Base-by-base conservation (phyloP, 1,140 invertebrate genomes). In the Octopus bimaculoides region DNA sequence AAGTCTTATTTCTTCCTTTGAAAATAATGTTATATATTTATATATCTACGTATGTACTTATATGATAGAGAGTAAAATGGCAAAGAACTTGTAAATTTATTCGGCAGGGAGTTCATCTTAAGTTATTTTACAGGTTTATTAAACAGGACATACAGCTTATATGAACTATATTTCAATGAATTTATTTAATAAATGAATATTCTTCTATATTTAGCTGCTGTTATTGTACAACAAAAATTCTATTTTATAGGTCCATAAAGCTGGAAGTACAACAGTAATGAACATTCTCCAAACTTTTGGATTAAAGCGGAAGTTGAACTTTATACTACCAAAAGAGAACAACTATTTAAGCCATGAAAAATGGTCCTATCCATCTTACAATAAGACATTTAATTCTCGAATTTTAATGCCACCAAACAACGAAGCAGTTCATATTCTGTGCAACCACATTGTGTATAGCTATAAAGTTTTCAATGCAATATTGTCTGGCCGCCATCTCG, bases 281-380 rank as follows among this genome's bases (percentile, higher is more conserved):
- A 87, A 85, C 56, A 85, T 87, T 52, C 84, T 87, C 74, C 75
- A 86, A 26, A 78, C 85, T 17, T 87, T 85, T 80, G 86, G 84
- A 5, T 53, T 84, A 4, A 74, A 54, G 41, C 20, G 85, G 71
- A 79, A 83, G 10, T 76, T 87, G 9, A 86, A 85, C 77, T 75
- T 87, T 5, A 83, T 85, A 52, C 79, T 86, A 8, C 86, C 86
- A 7, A 76, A 20, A 9, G 81, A 81, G 53, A 79, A 80, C 4
- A 84, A 86, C 75, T 84, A 82, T 55, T 54, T 84, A 8, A 81
- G 83, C 14, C 81, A 81, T 52, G 81, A 80, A 7, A 52, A 54
- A 52, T 82, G 75, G 52, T 76, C 85, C 14, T 56, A 54, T 17
- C 56, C 75, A 54, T 74, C 78, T 61, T 41, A 41, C 26, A 41